Evolutionary conservation across 2,888 invertebrate species (phyloP).

Genomic region (Auanema sp.): DNA sequence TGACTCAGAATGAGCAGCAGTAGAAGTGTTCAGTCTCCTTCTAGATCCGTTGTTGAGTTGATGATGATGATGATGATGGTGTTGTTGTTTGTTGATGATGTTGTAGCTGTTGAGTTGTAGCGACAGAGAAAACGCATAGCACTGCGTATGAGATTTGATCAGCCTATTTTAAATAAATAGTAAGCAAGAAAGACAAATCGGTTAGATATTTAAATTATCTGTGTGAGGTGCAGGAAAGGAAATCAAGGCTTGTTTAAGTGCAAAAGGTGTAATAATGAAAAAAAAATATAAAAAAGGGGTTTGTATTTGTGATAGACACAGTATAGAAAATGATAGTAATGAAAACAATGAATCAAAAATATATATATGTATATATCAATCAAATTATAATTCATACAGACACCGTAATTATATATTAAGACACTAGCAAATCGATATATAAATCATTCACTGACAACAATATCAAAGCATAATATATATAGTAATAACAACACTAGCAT

Average conservation of each 20-base stretch:
- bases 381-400: background rate
- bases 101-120: conserved; percentile 70
- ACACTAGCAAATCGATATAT: conserved; percentile 1
- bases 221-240: background rate
- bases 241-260: background rate
- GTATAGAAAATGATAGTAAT: conserved; percentile 4
- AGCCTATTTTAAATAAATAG: conserved; percentile 73
- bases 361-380: too few species aligned
- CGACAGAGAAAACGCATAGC: conserved; percentile 96
- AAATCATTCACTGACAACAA: too few species aligned
- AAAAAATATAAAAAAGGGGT: too few species aligned
- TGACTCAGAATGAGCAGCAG: too few species aligned
- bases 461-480: too few species aligned
- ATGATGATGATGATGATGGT: too few species aligned
- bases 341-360: conserved; percentile 12
- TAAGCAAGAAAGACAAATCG: conserved; percentile 23
- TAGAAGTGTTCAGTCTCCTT: too few species aligned
- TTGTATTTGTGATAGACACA: too few species aligned
- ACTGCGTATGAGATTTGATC: conserved; percentile 99
- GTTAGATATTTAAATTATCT: too few species aligned
- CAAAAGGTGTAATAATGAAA: too few species aligned
- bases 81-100: background rate
- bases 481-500: too few species aligned
- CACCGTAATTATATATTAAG: conserved; percentile 1
- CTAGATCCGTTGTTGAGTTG: too few species aligned